phyloP scores from a whole-genome alignment of 2,888 invertebrate genomes.

The Tubulanus polymorphus region DNA sequence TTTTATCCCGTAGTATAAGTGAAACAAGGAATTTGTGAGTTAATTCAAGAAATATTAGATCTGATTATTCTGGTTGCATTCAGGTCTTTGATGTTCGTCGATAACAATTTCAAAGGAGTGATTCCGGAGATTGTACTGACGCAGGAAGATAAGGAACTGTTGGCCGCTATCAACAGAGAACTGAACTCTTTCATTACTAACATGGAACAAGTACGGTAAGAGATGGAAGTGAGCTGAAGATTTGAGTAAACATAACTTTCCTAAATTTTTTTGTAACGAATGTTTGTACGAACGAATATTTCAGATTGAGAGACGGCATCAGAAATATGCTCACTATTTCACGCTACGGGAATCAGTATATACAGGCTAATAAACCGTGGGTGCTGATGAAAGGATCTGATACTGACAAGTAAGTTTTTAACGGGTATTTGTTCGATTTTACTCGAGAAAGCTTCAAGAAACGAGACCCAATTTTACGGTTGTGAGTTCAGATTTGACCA shows the following conservation, averaged over 20 bases:
- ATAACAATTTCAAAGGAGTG: slow-evolving; percentile 71
- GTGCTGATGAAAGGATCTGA: slow-evolving; percentile 76
- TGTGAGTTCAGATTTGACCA: too few relatives aligned
- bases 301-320: slow-evolving; percentile 73
- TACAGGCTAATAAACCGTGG: slow-evolving; percentile 95
- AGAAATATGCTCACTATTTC: slow-evolving; percentile 81
- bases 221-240: neutral
- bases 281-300: slow-evolving; percentile 4
- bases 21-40: too few relatives aligned
- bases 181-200: slow-evolving; percentile 41
- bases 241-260: neutral
- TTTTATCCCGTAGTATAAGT: too few relatives aligned
- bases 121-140: slow-evolving; percentile 65
- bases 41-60: too few relatives aligned
- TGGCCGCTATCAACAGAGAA: slow-evolving; percentile 62
- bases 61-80: too few relatives aligned
- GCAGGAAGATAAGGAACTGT: slow-evolving; percentile 67
- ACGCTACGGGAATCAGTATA: slow-evolving; percentile 90
- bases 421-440: too few relatives aligned
- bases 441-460: too few relatives aligned
- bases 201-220: slow-evolving; percentile 45
- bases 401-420: slow-evolving; percentile 67
- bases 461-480: too few relatives aligned
- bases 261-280: neutral
- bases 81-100: slow-evolving; percentile 82